Evolutionary conservation across 2,888 invertebrate genomes (phyloP), one percentile per base, ranked within the genome.

Genomic region (Helicoverpa assulta): DNA sequence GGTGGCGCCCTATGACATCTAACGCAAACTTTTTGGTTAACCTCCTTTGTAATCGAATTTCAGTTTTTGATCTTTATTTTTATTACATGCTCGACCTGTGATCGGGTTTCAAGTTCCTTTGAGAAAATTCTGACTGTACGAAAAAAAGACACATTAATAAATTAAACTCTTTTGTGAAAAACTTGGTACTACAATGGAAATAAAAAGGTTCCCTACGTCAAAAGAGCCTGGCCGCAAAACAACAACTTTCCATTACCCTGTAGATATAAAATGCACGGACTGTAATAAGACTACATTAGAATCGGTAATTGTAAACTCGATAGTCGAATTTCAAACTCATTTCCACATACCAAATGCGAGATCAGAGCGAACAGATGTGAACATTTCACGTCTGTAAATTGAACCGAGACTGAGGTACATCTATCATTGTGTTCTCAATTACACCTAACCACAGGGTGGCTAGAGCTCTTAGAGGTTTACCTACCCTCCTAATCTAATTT

Each of bases 1-100:
- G 51, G 57, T 16, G 18, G 26, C 18, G 3, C 57, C 61, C 73
- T 50, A 59, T 55, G 52, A 59, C 58, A 56, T 59, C 37, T 52
- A 62, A 47, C n/a, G 29, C 52, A 59, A 75, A 66, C 58, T 59
- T 78, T 70, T 52, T 19, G 10, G 56, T 51, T 18, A 62, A 58
- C 51, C 21, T 21, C 19, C 40, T 18, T 29, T 66, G 52, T 62
- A 55, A 72, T 66, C 54, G 56, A 71, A 50, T 64, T 64, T 53
- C 12, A 10, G 21, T 57, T 74, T 53, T 16, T 51, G 47, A 59
- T 52, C 37, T 54, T 61, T 21, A 50, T 21, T 58, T 53, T 51
- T 50, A 7, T 21, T 54, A 57, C 21, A n/a, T n/a, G 50, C 55
- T 26, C 26, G 14, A 14, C 47, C 37, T 53, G 12, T 29, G 29